A percentile compares a stretch with the other conserved stretches of the same genome.
phyloP scores from a whole-genome alignment of 2,797 vertebrate genomes.

The Tragelaphus eurycerus region DNA sequence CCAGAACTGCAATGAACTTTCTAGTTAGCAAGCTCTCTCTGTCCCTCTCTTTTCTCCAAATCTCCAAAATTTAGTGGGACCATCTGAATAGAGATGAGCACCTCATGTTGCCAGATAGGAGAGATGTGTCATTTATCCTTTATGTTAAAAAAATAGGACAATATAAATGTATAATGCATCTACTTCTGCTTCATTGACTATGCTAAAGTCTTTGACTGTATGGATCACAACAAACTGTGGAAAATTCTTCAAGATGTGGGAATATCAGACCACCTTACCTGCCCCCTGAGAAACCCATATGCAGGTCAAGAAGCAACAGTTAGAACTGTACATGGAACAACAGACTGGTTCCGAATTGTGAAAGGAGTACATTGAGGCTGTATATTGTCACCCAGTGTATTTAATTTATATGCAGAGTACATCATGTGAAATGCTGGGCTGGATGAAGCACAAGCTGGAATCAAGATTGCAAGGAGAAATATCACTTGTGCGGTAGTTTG shows the following conservation, averaged over 20 bases:
- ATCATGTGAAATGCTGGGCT: accelerated
- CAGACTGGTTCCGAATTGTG: not conserved
- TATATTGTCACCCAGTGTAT: not conserved
- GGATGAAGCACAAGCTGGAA: not conserved
- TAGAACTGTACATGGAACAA: not conserved
- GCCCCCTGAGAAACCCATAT: not conserved
- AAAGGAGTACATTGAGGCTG: not conserved
- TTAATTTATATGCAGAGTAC: not conserved
- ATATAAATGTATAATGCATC: conserved; percentile 54
- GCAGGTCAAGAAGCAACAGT: not conserved
- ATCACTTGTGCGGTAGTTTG: not conserved
- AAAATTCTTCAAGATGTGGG: not conserved
- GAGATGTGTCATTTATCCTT: conserved; percentile 54
- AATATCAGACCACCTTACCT: not conserved
- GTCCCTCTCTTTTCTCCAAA: not conserved
- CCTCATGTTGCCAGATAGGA: conserved; percentile 44
- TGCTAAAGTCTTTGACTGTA: not conserved
- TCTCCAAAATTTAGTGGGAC: conserved; percentile 56
- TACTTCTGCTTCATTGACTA: not conserved
- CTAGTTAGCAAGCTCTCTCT: not conserved
- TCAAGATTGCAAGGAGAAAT: not conserved
- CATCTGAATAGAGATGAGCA: conserved; percentile 34
- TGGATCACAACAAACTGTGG: not conserved
- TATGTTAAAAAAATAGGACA: conserved; percentile 26
- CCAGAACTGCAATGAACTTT: not conserved